Evolutionary conservation across 53 echinoderm and acorn worm species (phyloP).

Genomic region (Glandiceps talaboti): DNA sequence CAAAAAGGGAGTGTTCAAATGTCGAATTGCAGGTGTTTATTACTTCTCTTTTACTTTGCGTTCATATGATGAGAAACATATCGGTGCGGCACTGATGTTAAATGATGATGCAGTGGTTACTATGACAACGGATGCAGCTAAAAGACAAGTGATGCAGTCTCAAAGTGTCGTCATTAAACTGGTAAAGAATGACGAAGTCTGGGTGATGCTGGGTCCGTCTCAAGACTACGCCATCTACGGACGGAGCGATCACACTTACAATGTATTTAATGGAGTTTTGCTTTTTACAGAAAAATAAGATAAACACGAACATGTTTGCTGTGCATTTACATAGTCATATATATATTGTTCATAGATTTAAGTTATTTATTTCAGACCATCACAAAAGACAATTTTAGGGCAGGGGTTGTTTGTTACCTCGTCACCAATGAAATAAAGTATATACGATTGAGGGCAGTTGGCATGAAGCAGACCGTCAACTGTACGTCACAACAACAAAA

Average conservation of each 20-base stretch:
- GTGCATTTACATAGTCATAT: no score
- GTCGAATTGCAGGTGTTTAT: not conserved
- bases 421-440: no score
- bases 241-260: not conserved
- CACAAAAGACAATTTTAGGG: no score
- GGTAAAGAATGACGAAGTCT: not conserved
- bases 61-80: not conserved
- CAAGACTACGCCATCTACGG: not conserved
- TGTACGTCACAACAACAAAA: no score
- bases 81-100: not conserved
- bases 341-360: no score
- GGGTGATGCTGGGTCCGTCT: not conserved
- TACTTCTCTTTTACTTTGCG: not conserved
- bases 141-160: not conserved
- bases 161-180: not conserved
- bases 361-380: no score
- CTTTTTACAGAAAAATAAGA: not conserved
- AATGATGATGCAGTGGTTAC: not conserved
- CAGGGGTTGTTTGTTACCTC: no score
- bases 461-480: no score
- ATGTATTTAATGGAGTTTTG: not conserved
- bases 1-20: not conserved
- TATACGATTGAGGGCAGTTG: no score
- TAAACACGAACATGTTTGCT: no score
- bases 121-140: not conserved